phyloP scores from a whole-genome alignment of 1,140 invertebrate genomes.

The Lerema accius region DNA sequence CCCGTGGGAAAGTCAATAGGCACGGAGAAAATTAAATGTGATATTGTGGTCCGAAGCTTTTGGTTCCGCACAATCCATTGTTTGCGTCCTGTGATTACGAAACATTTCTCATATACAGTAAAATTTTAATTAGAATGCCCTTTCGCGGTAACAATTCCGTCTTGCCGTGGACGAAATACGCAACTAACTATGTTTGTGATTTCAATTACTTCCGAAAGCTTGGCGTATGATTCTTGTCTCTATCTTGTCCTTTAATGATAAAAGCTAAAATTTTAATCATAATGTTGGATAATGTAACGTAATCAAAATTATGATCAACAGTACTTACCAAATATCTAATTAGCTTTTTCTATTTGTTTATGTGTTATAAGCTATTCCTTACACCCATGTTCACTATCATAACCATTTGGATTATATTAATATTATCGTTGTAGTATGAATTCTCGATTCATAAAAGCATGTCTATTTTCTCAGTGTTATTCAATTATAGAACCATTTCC shows the following conservation, averaged over 20 bases:
- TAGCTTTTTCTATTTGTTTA: too few species aligned
- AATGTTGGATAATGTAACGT: too few species aligned
- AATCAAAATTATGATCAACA: too few species aligned
- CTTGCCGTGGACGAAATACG: background rate
- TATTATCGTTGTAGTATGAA: conserved; percentile 1
- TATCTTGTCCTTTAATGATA: background rate
- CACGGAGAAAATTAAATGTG: conserved; percentile 35
- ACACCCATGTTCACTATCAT: background rate
- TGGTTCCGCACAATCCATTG: conserved; percentile 27
- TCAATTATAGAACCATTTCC: conserved; percentile 1
- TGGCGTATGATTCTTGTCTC: too few species aligned
- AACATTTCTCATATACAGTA: conserved; percentile 39
- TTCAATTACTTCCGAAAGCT: background rate
- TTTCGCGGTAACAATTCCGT: conserved; percentile 37
- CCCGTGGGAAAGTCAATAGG: conserved; percentile 40
- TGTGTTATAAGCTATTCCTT: too few species aligned
- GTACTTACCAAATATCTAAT: too few species aligned
- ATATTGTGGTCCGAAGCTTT: conserved; percentile 38
- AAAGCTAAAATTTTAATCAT: background rate
- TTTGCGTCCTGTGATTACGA: conserved; percentile 31
- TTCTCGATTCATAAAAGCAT: background rate
- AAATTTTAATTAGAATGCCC: conserved; percentile 49
- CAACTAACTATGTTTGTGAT: conserved; percentile 17
- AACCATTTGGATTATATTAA: background rate
- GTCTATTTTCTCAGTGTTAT: background rate